Conservation (phyloP, 2,113 vertebrate species). For the Tapirus terrestris region DNA sequence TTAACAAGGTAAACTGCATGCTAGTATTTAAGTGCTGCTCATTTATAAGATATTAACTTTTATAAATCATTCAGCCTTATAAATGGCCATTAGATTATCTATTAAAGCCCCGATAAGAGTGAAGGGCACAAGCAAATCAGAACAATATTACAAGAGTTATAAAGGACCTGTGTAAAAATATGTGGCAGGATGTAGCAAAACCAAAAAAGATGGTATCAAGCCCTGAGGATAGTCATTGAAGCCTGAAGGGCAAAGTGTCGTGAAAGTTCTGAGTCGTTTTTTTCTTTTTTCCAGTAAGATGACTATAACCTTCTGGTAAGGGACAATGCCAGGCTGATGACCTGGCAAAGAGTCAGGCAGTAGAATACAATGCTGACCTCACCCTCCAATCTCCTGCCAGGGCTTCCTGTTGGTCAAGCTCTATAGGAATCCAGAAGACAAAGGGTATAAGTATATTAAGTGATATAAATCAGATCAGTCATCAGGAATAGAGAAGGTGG, state of each 20-base stretch:
- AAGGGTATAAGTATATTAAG: neutral
- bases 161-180: neutral
- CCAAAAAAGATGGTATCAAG: neutral
- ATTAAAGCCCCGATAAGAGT: neutral
- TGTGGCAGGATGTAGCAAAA: neutral
- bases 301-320: rapidly evolving
- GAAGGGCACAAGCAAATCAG: neutral
- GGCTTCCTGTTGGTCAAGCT: neutral
- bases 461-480: neutral
- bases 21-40: neutral
- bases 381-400: neutral
- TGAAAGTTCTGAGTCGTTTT: neutral
- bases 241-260: neutral
- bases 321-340: neutral
- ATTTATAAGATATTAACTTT: neutral
- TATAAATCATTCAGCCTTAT: neutral
- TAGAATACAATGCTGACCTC: neutral
- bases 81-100: neutral
- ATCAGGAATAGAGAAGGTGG: neutral
- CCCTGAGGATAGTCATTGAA: neutral
- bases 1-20: neutral
- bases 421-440: neutral
- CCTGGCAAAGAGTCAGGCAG: neutral
- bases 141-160: neutral
- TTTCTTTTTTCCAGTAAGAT: neutral